Percentiles rank a stretch among this genome's conserved stretches.
These are phyloP conservation scores for Meliscaeva auricollis DNA, from an alignment of 2,888 invertebrate genomes.

Conservation along the genomic window DNA sequence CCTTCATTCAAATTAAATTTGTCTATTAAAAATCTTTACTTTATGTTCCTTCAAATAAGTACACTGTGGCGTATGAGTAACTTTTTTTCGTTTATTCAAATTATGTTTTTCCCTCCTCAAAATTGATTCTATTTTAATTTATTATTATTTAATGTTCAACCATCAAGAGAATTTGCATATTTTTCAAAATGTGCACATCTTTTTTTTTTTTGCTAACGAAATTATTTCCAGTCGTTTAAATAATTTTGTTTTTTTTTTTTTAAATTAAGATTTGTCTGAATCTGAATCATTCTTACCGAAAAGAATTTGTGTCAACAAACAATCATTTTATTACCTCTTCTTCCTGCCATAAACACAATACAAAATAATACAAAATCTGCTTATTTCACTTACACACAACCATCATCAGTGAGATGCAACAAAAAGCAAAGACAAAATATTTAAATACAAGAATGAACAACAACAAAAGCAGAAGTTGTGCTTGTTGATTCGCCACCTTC, in stretches of 20 bases:
- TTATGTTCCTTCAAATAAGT: too few relatives aligned
- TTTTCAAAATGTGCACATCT: not conserved
- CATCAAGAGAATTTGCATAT: not conserved
- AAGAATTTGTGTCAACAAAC: conserved; percentile 47
- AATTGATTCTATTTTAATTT: not conserved
- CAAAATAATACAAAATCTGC: conserved; percentile 9
- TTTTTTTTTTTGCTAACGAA: not conserved
- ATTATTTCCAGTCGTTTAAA: conserved; percentile 6
- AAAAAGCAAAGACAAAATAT: not conserved
- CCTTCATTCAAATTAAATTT: too few relatives aligned
- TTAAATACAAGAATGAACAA: not conserved
- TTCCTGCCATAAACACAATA: conserved; percentile 2
- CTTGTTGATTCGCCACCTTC: conserved; percentile 65
- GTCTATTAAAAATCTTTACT: not conserved
- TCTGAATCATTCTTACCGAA: conserved; percentile 13
- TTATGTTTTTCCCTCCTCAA: too few relatives aligned
- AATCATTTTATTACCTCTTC: conserved; percentile 37
- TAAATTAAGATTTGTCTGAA: conserved; percentile 7
- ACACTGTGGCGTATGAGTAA: conserved; percentile 17
- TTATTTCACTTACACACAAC: conserved; percentile 4
- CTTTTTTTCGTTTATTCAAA: not conserved
- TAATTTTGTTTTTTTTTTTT: too few relatives aligned
- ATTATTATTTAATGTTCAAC: not conserved
- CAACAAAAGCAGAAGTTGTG: conserved; percentile 3
- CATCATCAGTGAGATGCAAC: conserved; percentile 10